phyloP scores from a whole-genome alignment of 2,797 vertebrate species.

The Neomorphus geoffroyi region DNA sequence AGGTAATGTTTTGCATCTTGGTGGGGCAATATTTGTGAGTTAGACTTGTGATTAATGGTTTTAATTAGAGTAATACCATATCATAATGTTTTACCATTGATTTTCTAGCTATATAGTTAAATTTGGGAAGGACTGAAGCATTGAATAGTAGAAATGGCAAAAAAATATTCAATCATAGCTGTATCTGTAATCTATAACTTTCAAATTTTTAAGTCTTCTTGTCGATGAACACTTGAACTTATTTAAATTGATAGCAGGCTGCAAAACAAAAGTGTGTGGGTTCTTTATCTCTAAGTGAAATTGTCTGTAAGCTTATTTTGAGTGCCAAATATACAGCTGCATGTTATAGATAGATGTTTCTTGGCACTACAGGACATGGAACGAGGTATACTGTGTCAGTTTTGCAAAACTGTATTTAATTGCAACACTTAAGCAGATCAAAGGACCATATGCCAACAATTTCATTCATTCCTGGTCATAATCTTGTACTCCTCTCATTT shows the following conservation, averaged over 20 bases:
- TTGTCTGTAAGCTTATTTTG: not conserved
- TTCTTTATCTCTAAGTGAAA: not conserved
- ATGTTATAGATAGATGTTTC: not conserved
- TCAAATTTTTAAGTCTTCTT: not conserved
- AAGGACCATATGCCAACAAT: not conserved
- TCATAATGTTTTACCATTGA: not conserved
- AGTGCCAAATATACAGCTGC: not conserved
- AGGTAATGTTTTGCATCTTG: conserved; percentile 82
- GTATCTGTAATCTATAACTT: not conserved
- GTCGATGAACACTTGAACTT: not conserved
- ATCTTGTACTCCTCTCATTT: not conserved
- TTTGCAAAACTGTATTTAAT: not conserved
- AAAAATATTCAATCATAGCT: not conserved
- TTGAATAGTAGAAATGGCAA: not conserved
- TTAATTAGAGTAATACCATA: not conserved
- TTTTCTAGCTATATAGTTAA: not conserved
- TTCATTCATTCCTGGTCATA: not conserved
- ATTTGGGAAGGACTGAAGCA: not conserved
- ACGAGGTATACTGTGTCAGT: not conserved
- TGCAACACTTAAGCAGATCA: not conserved
- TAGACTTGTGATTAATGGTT: not conserved
- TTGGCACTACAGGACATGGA: not conserved
- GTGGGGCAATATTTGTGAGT: not conserved
- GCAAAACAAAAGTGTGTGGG: not conserved
- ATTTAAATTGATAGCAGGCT: not conserved